Evolutionary conservation across 2,797 vertebrate genomes (phyloP).

Genomic region (Bovichtus variegatus): DNA sequence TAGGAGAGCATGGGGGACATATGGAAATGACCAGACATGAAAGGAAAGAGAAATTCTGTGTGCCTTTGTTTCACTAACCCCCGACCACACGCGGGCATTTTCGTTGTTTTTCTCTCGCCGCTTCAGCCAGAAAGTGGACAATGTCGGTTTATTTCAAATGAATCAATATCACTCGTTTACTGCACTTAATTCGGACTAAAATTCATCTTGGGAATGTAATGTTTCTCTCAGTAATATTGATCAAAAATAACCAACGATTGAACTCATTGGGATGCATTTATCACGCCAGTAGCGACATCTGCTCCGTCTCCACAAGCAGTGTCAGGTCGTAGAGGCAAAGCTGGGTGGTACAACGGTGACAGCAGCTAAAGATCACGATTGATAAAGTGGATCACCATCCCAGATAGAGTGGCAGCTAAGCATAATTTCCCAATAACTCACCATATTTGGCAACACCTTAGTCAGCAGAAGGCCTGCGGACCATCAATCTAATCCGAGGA

Average conservation of each 20-base stretch:
- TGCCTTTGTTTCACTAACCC: conserved; percentile 63
- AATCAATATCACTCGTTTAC: conserved; percentile 24
- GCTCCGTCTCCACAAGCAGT: conserved; percentile 29
- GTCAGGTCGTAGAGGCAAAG: conserved; percentile 38
- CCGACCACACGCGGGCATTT: conserved; percentile 38
- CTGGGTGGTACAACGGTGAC: conserved; percentile 67
- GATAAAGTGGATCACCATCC: conserved; percentile 78
- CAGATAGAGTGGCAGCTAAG: conserved; percentile 71
- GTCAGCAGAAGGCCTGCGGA: conserved; percentile 78
- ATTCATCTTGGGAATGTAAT: conserved; percentile 31
- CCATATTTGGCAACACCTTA: conserved; percentile 77
- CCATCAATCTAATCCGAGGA: conserved; percentile 78
- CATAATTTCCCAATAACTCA: conserved; percentile 77
- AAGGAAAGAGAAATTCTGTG: conserved; percentile 57
- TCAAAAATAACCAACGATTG: conserved; percentile 33
- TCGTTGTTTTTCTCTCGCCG: neutral
- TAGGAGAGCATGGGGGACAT: conserved; percentile 74
- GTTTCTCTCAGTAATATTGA: conserved; percentile 55
- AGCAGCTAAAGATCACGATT: conserved; percentile 73
- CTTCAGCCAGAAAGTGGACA: conserved; percentile 11
- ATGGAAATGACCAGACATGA: conserved; percentile 81
- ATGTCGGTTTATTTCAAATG: neutral
- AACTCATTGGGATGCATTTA: conserved; percentile 55
- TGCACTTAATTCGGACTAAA: neutral
- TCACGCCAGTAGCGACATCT: conserved; percentile 45